phyloP scores from a whole-genome alignment of 2,797 vertebrate species.

The Stomatorhinus walkeri region DNA sequence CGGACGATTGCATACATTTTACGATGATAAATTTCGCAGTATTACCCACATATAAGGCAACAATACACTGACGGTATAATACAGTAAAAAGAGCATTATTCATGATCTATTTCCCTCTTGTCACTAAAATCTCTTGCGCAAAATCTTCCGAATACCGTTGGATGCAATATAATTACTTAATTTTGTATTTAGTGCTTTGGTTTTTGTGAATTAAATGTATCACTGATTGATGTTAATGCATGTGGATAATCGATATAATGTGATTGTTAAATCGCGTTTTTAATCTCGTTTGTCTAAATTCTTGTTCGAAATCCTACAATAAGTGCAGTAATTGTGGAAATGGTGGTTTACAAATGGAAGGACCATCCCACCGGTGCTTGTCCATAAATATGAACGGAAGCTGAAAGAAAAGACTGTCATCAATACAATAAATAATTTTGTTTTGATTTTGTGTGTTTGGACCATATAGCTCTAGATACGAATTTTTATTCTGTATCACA shows the following conservation, averaged over 20 bases:
- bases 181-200: neutral
- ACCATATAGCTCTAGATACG: neutral
- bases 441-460: neutral
- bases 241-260: neutral
- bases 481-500: neutral
- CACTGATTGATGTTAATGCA: slow-evolving; percentile 2
- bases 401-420: neutral
- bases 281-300: neutral
- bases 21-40: neutral
- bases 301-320: neutral
- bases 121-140: neutral
- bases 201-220: neutral
- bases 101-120: neutral
- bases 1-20: neutral
- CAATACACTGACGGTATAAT: neutral
- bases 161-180: neutral
- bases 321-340: neutral
- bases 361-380: neutral
- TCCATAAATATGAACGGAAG: neutral
- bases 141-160: neutral
- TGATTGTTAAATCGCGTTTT: neutral
- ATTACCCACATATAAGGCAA: neutral
- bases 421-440: neutral
- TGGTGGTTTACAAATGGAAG: neutral
- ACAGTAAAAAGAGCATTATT: neutral